phyloP scores from a whole-genome alignment of 1,140 invertebrate species.

The Gryon sp. region DNA sequence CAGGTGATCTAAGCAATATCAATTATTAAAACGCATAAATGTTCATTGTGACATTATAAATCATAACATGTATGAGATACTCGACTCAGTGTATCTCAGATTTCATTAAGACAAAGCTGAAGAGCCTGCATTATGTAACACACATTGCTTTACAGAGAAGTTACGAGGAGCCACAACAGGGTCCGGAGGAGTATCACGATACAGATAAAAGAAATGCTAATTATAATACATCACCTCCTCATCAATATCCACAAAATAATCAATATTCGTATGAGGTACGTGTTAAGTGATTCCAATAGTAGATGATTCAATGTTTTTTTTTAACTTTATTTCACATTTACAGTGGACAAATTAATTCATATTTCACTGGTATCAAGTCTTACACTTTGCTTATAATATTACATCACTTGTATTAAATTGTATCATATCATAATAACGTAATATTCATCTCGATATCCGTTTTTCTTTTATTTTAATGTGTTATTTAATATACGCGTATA shows the following conservation, averaged over 20 bases:
- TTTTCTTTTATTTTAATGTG: too few relatives aligned
- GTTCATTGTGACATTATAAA: conserved; percentile 25
- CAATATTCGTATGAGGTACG: conserved; percentile 75
- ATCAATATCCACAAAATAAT: conserved; percentile 75
- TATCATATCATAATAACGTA: too few relatives aligned
- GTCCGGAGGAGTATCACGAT: conserved; percentile 74
- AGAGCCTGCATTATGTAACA: conserved; percentile 52
- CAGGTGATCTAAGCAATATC: conserved; percentile 66
- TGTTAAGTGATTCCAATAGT: conserved; percentile 32
- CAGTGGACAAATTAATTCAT: too few relatives aligned
- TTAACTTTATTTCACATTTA: too few relatives aligned
- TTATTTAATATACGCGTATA: too few relatives aligned
- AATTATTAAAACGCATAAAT: neutral
- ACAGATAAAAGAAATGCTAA: conserved; percentile 78
- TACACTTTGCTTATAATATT: too few relatives aligned
- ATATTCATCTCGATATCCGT: too few relatives aligned
- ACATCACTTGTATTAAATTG: too few relatives aligned
- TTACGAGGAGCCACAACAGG: conserved; percentile 69
- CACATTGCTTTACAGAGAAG: conserved; percentile 70
- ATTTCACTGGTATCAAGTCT: too few relatives aligned
- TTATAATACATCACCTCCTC: conserved; percentile 73
- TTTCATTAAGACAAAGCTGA: conserved; percentile 40
- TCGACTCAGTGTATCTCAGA: too few relatives aligned
- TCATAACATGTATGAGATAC: neutral
- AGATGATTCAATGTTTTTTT: conserved; percentile 8